These are phyloP conservation scores for Sylvilagus bachmani DNA, from an alignment of 2,113 vertebrate genomes.

Conservation along the genomic window DNA sequence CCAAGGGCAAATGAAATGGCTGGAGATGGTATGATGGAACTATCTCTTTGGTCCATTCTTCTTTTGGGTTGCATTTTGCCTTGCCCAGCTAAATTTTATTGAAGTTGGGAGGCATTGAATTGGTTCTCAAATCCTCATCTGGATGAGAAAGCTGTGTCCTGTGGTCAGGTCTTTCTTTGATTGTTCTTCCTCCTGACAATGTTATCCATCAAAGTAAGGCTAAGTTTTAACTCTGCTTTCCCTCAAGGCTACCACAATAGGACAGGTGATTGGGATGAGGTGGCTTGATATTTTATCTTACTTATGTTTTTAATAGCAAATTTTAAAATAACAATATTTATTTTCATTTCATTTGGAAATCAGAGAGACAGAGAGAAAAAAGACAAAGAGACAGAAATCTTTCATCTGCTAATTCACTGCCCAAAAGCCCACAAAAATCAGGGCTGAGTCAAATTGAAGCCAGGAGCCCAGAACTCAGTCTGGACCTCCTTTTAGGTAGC, in stretches of 20 bases:
- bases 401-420: too few species aligned
- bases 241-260: not conserved
- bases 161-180: not conserved
- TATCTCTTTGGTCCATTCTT: not conserved
- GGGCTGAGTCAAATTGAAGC: too few species aligned
- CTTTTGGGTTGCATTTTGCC: not conserved
- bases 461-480: too few species aligned
- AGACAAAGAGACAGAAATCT: too few species aligned
- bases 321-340: too few species aligned
- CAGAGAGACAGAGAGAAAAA: too few species aligned
- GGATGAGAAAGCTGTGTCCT: not conserved
- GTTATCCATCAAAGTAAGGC: not conserved
- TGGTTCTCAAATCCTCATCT: not conserved
- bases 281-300: not conserved
- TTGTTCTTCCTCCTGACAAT: not conserved
- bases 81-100: constrained; percentile 30
- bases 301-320: not conserved
- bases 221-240: not conserved
- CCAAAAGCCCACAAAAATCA: too few species aligned
- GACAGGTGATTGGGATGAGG: not conserved
- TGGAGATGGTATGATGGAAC: not conserved
- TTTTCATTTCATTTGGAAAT: too few species aligned
- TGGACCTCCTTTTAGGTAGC: too few species aligned
- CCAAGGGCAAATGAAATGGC: not conserved
- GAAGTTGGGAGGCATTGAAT: not conserved